Base-by-base conservation (phyloP, 2,888 invertebrate species). In the Stenodema calcarata region DNA sequence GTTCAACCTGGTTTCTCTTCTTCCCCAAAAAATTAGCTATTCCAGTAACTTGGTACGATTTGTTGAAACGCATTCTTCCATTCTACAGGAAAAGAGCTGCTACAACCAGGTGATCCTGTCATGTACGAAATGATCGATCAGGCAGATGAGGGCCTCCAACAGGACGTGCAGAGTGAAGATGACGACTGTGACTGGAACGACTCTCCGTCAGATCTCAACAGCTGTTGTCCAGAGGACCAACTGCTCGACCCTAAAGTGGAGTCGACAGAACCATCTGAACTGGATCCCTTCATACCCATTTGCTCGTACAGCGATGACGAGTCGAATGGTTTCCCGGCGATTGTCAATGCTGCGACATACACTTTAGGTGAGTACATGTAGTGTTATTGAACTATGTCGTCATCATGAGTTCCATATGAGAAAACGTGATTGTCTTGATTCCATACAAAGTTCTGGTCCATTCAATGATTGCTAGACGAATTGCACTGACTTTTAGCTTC, bases 231-330 rank as follows among this genome's bases (percentile, higher is more conserved):
- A 7, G 2, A 4, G 7, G 54, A 54, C 2, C 18, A 1, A 18
- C 9, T 54, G n/a, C n/a, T n/a, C n/a, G n/a, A n/a, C n/a, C n/a
- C n/a, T n/a, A n/a, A 23, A 0, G 62, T 62, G 11, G 23, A 23
- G 6, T 18, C 7, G 9, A 6, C 23, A 23, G 62, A 62, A 12
- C 7, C 62, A 0, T 23, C 18, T 9, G 80, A 80, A 27, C 9
- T 80, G 30, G 23, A 80, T 42, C 80, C 80, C 0, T 27, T 80
- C 11, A 54, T 80, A 28, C 80, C 80, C 7, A 28, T 80, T 16
- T 80, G 80, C 18, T 47, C 80, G 11, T 80, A 80, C 28, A 80
- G 80, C 35, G 80, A 80, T 12, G 80, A 54, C 16, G 80, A 80
- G 12, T 12, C 44, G 16, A 44, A 78, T 9, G 62, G 23, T 0